These are phyloP conservation scores for Microtus californicus DNA, from an alignment of 2,797 vertebrate species.

Conservation along the genomic window DNA sequence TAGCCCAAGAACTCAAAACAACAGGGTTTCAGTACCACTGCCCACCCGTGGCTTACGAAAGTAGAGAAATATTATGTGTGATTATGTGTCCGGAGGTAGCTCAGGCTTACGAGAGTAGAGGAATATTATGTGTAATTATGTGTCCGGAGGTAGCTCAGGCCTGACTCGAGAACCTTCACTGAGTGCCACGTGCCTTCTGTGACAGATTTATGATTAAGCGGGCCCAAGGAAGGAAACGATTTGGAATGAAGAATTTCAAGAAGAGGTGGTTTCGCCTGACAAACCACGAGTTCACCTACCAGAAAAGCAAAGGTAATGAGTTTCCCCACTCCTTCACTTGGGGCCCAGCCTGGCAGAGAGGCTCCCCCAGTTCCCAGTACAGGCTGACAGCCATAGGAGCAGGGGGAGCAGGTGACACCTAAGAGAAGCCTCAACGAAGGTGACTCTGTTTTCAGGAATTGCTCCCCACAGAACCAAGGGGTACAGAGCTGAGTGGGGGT, in stretches of 20 bases:
- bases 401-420: no score
- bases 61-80: neutral
- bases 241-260: slow-evolving; percentile 99
- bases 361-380: no score
- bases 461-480: neutral
- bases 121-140: neutral
- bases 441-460: neutral
- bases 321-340: neutral
- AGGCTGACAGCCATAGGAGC: neutral
- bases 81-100: no score
- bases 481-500: neutral
- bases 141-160: rapidly evolving
- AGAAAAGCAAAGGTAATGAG: slow-evolving; percentile 96
- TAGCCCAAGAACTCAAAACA: no score
- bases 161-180: rapidly evolving
- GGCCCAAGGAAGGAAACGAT: slow-evolving; percentile 97
- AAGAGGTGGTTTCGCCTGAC: slow-evolving; percentile 99
- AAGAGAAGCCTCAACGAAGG: neutral
- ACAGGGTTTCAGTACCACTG: no score
- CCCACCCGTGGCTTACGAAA: neutral
- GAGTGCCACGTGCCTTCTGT: slow-evolving; percentile 36
- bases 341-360: neutral
- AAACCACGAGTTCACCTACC: slow-evolving; percentile 99
- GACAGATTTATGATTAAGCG: slow-evolving; percentile 99
- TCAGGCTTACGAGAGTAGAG: no score